Percentiles rank a stretch among this genome's conserved stretches.
Conservation (phyloP, 2,888 invertebrate species). For the Drosophila emarginata region DNA sequence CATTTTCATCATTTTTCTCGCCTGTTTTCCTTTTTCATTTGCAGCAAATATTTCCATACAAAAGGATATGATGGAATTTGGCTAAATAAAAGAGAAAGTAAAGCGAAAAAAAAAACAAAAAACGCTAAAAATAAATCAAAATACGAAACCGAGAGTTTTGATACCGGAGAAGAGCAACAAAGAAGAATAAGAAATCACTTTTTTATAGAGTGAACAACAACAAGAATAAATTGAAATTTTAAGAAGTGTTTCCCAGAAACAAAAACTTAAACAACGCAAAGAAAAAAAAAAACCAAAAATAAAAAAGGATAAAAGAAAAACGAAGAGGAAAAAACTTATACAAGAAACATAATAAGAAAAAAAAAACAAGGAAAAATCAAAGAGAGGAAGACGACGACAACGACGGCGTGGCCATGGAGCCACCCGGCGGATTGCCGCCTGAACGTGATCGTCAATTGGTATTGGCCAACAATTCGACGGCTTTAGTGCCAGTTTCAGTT, state of each 20-base stretch:
- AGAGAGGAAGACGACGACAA: slow-evolving; percentile 13
- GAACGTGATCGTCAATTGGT: slow-evolving; percentile 80
- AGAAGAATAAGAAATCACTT: background rate
- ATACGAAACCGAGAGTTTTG: slow-evolving; percentile 1
- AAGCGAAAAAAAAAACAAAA: slow-evolving; percentile 7
- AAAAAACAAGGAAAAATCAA: slow-evolving; percentile 7
- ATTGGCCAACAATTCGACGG: slow-evolving; percentile 50
- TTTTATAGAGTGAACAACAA: background rate
- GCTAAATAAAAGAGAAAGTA: slow-evolving; percentile 61
- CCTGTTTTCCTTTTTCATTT: background rate
- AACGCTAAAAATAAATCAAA: slow-evolving; percentile 11
- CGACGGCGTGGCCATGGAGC: slow-evolving; percentile 81
- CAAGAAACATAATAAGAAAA: background rate
- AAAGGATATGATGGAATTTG: slow-evolving; percentile 82
- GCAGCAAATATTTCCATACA: slow-evolving; percentile 79
- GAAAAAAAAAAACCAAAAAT: background rate
- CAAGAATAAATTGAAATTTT: background rate
- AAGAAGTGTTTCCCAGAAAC: slow-evolving; percentile 15
- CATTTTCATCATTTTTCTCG: background rate
- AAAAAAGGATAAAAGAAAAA: slow-evolving; percentile 15
- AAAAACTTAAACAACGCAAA: slow-evolving; percentile 9
- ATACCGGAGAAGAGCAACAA: slow-evolving; percentile 9
- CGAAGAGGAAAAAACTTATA: slow-evolving; percentile 2
- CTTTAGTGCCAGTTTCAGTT: slow-evolving; percentile 23
- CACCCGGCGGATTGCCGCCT: slow-evolving; percentile 79